These are phyloP conservation scores for Subanguina moxae DNA, from an alignment of 1,140 invertebrate genomes.

Conservation along the genomic window DNA sequence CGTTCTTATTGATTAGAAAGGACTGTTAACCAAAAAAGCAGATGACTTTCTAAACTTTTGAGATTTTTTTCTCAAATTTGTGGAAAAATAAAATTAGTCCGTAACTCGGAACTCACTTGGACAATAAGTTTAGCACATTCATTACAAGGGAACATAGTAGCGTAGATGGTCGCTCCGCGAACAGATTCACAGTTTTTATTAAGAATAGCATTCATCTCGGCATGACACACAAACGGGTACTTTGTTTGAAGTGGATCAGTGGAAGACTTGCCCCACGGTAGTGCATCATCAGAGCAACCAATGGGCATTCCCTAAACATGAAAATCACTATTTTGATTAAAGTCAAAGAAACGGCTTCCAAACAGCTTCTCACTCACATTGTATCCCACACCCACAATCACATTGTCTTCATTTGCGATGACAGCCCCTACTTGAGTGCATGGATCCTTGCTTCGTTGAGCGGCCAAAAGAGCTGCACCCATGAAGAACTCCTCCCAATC, in stretches of 20 bases:
- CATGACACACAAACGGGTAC: conserved; percentile 77
- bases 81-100: too few species aligned
- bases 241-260: conserved; percentile 41
- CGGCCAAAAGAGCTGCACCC: conserved; percentile 75
- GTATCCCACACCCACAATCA: conserved; percentile 86
- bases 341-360: too few species aligned
- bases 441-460: conserved; percentile 89
- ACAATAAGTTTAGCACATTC: conserved; percentile 96
- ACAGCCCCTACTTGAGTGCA: conserved; percentile 75
- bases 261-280: conserved; percentile 75
- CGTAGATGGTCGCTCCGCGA: conserved; percentile 73
- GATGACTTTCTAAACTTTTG: too few species aligned
- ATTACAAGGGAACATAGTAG: conserved; percentile 83
- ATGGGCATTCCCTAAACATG: conserved; percentile 71
- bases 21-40: too few species aligned
- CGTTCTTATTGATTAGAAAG: too few species aligned
- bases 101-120: conserved; percentile 66
- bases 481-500: conserved; percentile 91
- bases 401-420: conserved; percentile 81
- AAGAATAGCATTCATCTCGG: conserved; percentile 90
- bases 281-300: conserved; percentile 79
- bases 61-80: too few species aligned
- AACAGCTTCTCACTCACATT: conserved; percentile 64
- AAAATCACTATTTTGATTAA: too few species aligned
- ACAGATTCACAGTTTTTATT: conserved; percentile 79